These are phyloP conservation scores for Trissolcus japonicus DNA, from an alignment of 2,888 invertebrate genomes.

Conservation along the genomic window DNA sequence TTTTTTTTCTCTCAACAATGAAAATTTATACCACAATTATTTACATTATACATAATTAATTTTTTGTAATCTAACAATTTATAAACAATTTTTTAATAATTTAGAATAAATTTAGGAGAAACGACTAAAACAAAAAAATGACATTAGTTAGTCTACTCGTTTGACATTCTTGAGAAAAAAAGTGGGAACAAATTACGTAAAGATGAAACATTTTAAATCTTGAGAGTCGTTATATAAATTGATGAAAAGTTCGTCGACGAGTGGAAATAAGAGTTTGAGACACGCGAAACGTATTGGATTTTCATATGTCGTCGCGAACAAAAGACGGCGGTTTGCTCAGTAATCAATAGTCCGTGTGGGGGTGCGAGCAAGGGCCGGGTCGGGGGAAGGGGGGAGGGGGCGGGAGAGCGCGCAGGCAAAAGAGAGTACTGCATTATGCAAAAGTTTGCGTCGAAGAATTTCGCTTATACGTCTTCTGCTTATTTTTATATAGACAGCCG, in stretches of 20 bases:
- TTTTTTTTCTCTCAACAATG: too few species aligned
- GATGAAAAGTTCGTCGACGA: background rate
- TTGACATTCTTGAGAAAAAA: too few species aligned
- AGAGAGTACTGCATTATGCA: constrained; percentile 52
- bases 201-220: background rate
- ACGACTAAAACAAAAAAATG: too few species aligned
- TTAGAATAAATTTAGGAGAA: too few species aligned
- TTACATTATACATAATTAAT: too few species aligned
- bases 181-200: too few species aligned
- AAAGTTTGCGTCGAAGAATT: constrained; percentile 37
- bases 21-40: too few species aligned
- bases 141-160: too few species aligned
- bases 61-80: too few species aligned
- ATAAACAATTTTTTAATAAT: too few species aligned
- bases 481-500: constrained; percentile 7
- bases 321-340: constrained; percentile 44
- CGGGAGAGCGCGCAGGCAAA: constrained; percentile 5
- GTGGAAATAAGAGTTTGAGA: background rate
- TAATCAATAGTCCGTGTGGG: constrained; percentile 59
- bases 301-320: constrained; percentile 37
- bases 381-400: constrained; percentile 4
- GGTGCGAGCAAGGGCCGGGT: constrained; percentile 16
- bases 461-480: constrained; percentile 26
- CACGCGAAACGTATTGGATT: constrained; percentile 26
- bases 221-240: background rate